Evolutionary conservation across 2,888 invertebrate genomes (phyloP).

Genomic region (Omphaloscelis lunosa): DNA sequence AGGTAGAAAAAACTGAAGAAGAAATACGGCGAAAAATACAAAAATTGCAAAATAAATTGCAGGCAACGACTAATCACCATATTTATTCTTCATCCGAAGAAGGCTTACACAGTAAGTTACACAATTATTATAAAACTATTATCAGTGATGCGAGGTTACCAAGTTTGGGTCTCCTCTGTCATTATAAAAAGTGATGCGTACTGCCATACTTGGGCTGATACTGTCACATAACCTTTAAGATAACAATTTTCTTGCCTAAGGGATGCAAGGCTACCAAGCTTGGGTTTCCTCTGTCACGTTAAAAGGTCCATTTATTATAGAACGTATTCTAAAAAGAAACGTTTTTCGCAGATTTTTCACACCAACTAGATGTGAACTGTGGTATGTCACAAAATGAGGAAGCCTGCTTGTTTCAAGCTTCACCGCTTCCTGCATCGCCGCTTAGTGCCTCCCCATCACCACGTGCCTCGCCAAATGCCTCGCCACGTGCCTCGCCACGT

Average conservation of each 20-base stretch:
- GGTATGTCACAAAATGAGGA: background rate
- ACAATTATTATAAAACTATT: background rate
- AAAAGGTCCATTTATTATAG: background rate
- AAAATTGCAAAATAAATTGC: constrained; percentile 1
- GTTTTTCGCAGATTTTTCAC: no score
- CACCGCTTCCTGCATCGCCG: background rate
- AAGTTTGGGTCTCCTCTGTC: background rate
- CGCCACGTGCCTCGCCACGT: background rate
- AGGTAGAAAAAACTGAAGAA: background rate
- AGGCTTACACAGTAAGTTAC: background rate
- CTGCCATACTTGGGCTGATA: background rate
- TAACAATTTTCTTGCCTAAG: background rate
- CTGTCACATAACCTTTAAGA: background rate
- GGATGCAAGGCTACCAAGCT: background rate
- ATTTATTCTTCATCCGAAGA: background rate
- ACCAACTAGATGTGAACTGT: background rate
- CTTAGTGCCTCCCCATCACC: no score
- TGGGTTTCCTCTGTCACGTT: background rate
- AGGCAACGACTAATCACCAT: background rate
- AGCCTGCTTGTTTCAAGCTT: background rate
- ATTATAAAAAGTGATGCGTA: constrained; percentile 1
- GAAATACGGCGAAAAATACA: background rate
- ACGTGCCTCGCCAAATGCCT: background rate
- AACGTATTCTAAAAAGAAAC: no score
- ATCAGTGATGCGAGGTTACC: background rate